These are phyloP conservation scores for pig (Sus scrofa) DNA, from an alignment of 2,113 vertebrate genomes.

Conservation along the genomic window T2T-Sscrofa CM000829.6:55350001-55350500, in stretches of 20 bases:
- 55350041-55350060: neutral
- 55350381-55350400: neutral
- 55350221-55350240: slow-evolving; percentile 20
- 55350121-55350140: neutral
- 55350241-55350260: slow-evolving; percentile 16
- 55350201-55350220: neutral
- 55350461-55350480: slow-evolving; percentile 9
- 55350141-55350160: neutral
- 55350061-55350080: neutral
- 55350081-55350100: neutral
- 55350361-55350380: neutral
- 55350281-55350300: slow-evolving; percentile 36
- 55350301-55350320: slow-evolving; percentile 31
- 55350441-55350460: neutral
- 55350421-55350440: neutral
- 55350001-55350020: neutral
- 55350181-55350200: slow-evolving; percentile 32
- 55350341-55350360: neutral
- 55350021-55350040: neutral
- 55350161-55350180: neutral
- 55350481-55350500: neutral
- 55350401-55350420: neutral
- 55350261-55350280: slow-evolving; percentile 68
- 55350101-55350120: neutral
- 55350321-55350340: neutral